Base-by-base conservation (phyloP, 2,797 vertebrate genomes). In the Oreochromis mossambicus region DNA sequence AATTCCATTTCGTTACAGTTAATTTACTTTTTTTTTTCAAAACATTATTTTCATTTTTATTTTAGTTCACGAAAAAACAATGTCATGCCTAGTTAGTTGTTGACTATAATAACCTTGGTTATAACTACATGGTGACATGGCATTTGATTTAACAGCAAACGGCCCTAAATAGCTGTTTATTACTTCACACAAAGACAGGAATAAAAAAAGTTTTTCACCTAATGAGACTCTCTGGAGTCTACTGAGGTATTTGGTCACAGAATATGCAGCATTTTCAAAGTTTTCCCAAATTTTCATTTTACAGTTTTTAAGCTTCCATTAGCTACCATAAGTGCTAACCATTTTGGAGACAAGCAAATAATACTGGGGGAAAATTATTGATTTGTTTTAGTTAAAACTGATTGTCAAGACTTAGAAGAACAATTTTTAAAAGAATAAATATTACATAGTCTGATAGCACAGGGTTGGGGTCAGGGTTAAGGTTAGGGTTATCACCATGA, bases 1-100 rank as follows among this genome's bases (percentile, higher is more conserved):
- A 21, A 21, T 66, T 38, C 0, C 5, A 38, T 63, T 63, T 63
- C 0, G 0, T 0, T 21, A 36, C 0, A 63, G 0, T 63, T 5
- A 2, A 7, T 66, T 66, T 8, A 8, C 11, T 13, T 38, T 66
- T 63, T 66, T 63, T 48, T 63, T 63, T 13, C 10, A 38, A 38
- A 38, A 21, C n/a, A n/a, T n/a, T 8, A 19, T 63, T 38, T 38
- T 38, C 10, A 38, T 38, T 38, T 63, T 63, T 5, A 38, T 38
- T 63, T 63, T 13, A 63, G 19, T 38, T 63, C 19, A 36, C 0
- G 0, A 63, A 63, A 26, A 26, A 26, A 26, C 26, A 26, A 26
- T 26, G 26, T 26, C 26, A 26, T 26, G 26, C 26, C 26, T 26
- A 26, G 4, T 21, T 38, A 21, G 15, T 36, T 63, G 17, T 36